These are phyloP conservation scores for Zaprionus lachaisei DNA, from an alignment of 1,140 invertebrate species.

Conservation along the genomic window DNA sequence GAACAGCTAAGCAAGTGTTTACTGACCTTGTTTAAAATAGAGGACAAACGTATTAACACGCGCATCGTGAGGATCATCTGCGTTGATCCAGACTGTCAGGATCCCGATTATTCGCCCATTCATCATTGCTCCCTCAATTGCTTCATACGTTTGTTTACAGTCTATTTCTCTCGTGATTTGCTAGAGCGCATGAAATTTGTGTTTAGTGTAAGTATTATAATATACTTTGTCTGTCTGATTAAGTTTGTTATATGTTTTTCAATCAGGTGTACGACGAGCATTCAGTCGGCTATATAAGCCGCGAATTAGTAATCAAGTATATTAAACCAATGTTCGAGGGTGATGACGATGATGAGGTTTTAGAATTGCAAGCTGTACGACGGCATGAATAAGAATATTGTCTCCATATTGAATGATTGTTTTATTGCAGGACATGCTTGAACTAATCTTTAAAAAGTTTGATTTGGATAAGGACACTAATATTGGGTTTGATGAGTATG, in stretches of 20 bases:
- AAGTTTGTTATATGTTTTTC: too few relatives aligned
- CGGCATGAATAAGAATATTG: neutral
- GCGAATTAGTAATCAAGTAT: slow-evolving; percentile 39
- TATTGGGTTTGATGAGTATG: slow-evolving; percentile 46
- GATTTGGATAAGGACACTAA: slow-evolving; percentile 52
- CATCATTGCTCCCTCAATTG: slow-evolving; percentile 33
- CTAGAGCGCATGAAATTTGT: slow-evolving; percentile 51
- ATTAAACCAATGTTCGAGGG: slow-evolving; percentile 24
- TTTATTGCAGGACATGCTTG: slow-evolving; percentile 48
- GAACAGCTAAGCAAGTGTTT: slow-evolving; percentile 31
- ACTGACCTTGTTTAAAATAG: slow-evolving; percentile 36
- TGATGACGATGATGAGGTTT: slow-evolving; percentile 57
- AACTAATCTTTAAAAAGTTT: slow-evolving; percentile 52
- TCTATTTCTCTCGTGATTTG: slow-evolving; percentile 48
- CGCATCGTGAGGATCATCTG: slow-evolving; percentile 25
- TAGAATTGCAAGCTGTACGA: slow-evolving; percentile 40
- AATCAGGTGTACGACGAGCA: slow-evolving; percentile 46
- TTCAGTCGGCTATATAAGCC: slow-evolving; percentile 17
- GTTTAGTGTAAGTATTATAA: slow-evolving; percentile 38
- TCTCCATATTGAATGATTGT: neutral
- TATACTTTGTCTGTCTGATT: neutral
- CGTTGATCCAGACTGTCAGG: neutral
- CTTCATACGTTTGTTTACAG: slow-evolving; percentile 43
- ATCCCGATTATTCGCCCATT: slow-evolving; percentile 30
- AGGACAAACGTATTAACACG: slow-evolving; percentile 22